Base-by-base conservation (phyloP, 2,888 invertebrate species). In the Idaea straminata region DNA sequence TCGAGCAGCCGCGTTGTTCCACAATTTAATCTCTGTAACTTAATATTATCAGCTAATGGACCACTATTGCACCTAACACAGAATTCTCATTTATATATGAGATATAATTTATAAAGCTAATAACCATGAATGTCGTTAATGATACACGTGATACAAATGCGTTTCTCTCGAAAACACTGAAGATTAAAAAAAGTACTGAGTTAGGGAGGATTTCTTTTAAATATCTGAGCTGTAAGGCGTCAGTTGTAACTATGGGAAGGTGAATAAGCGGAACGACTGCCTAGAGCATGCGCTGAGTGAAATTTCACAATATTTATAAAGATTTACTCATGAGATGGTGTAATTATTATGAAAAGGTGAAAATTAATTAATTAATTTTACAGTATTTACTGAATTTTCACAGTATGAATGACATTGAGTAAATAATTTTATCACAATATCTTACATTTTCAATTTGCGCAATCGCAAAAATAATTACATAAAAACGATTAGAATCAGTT, bases 11-110 rank as follows among this genome's bases (percentile, higher is more conserved):
- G 80, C 85, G 83, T 83, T 87, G 89, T 86, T 89, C 88, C 84
- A 89, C 87, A 85, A 88, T 90, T 91, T 88, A 86, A 83, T 84
- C 84, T 75, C 82, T 5, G 91, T 82, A 90, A 92, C 72, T 72
- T 71, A 79, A 91, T 70, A 85, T 83, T 74, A 63, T 61, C 72
- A 80, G 76, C 84, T 90, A 89, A 91, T 91, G 89, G 90, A 83
- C 75, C 62, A 62, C 69, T 72, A 71, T 68, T 66, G 63, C 67
- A 64, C 63, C 72, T 68, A 47, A 47, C 47, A 47, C 47, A 70
- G 68, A 69, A 72, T 69, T 71, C 71, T 74, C 71, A 68, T 69
- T 65, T 62, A 69, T 73, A 65, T 68, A 67, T 62, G 60, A 61
- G 61, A 72, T 74, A 76, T 71, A 70, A 74, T 72, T 68, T 71